Conservation (phyloP, 2,797 vertebrate genomes). For the Gouania willdenowi region DNA sequence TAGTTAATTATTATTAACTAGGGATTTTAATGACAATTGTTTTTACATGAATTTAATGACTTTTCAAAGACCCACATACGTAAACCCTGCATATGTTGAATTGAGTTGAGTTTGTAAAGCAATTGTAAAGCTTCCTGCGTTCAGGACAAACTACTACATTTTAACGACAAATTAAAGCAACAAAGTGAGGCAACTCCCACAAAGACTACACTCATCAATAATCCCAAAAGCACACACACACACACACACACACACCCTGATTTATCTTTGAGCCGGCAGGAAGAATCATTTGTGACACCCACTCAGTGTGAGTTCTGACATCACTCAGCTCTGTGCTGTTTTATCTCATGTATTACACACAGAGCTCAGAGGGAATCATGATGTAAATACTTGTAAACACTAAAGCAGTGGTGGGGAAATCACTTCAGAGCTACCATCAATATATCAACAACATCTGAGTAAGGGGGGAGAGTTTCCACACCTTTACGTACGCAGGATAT, state of each 20-base stretch:
- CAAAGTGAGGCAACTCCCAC: no score
- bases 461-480: not conserved
- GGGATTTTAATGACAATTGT: no score
- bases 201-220: conserved; percentile 14
- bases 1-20: no score
- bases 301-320: conserved; percentile 12
- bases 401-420: conserved; percentile 16
- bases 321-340: not conserved
- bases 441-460: no score
- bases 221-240: conserved; percentile 1
- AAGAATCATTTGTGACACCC: not conserved
- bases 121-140: no score
- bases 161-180: no score
- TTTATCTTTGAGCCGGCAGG: conserved; percentile 10
- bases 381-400: conserved; percentile 54
- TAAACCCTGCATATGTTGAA: no score
- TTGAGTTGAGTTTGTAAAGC: no score
- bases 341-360: conserved; percentile 36
- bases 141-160: no score
- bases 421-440: conserved; percentile 28
- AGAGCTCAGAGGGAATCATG: conserved; percentile 27
- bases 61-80: no score
- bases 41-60: no score
- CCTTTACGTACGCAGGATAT: no score
- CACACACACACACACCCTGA: conserved; percentile 1